These are phyloP conservation scores for Aricia agestis DNA, from an alignment of 1,140 invertebrate genomes.

Conservation along the genomic window DNA sequence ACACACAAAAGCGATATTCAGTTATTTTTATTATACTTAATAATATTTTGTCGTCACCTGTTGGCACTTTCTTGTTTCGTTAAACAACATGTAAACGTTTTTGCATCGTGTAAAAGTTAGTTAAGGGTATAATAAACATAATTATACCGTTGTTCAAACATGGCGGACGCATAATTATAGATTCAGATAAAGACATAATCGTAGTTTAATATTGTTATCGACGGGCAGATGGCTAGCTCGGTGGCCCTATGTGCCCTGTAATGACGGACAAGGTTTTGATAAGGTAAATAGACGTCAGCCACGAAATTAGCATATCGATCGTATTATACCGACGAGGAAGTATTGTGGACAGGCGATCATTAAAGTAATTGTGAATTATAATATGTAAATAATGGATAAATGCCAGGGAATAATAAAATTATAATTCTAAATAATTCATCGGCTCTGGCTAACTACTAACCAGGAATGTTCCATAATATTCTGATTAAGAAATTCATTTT, in stretches of 20 bases:
- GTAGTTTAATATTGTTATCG: conserved; percentile 3
- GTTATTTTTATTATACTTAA: conserved; percentile 3
- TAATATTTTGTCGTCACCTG: background rate
- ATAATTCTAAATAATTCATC: background rate
- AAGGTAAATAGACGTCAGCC: background rate
- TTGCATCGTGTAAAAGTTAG: background rate
- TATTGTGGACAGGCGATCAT: background rate
- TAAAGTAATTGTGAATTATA: conserved; percentile 1
- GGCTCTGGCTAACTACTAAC: background rate
- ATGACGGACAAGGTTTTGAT: background rate
- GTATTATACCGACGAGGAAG: background rate
- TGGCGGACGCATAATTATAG: background rate
- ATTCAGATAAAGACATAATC: conserved; percentile 1
- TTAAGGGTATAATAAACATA: background rate
- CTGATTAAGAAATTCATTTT: conserved; percentile 3
- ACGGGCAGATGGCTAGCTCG: background rate
- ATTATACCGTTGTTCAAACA: background rate
- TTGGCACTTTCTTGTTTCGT: background rate
- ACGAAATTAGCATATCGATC: conserved; percentile 1
- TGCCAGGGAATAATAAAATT: background rate
- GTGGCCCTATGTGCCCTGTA: background rate
- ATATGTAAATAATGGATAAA: conserved; percentile 4
- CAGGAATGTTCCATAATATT: background rate
- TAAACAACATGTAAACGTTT: conserved; percentile 3
- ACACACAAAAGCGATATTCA: background rate